These are phyloP conservation scores for Ramphastos sulfuratus DNA, from an alignment of 2,113 vertebrate genomes.

Conservation along the genomic window DNA sequence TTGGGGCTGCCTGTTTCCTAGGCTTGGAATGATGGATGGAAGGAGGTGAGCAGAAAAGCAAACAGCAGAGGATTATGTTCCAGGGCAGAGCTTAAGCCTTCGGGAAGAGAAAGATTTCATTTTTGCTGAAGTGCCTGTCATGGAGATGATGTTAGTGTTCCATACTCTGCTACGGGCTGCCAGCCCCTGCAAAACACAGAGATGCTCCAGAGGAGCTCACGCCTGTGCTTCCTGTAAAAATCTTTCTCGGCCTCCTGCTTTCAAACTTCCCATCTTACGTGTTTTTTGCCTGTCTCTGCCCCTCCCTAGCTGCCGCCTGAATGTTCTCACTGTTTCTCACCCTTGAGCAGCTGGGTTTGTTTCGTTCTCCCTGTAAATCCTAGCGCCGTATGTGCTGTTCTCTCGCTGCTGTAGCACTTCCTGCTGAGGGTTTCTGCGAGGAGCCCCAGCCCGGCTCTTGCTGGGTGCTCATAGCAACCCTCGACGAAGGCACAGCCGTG, in stretches of 20 bases:
- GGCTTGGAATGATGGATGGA: background rate
- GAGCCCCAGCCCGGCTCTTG: background rate
- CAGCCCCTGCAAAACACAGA: background rate
- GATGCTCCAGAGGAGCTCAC: background rate
- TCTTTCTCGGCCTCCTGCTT: background rate
- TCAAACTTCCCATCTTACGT: background rate
- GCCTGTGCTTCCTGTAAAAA: background rate
- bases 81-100: conserved; percentile 16
- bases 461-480: background rate
- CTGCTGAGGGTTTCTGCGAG: background rate
- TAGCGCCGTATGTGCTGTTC: fast-evolving
- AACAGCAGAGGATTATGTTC: conserved; percentile 15
- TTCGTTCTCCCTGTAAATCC: fast-evolving
- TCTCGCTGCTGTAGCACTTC: background rate
- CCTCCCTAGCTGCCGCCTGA: background rate
- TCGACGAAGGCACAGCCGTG: fast-evolving
- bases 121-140: conserved; percentile 1
- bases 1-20: background rate
- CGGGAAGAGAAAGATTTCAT: conserved; percentile 1
- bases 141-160: background rate
- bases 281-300: background rate
- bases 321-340: background rate
- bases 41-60: background rate
- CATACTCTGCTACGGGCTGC: fast-evolving
- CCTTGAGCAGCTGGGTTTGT: fast-evolving